A percentile compares a stretch with the other conserved stretches of the same genome.
phyloP scores from a whole-genome alignment of 1,140 invertebrate species.

The Bombus fervidus region DNA sequence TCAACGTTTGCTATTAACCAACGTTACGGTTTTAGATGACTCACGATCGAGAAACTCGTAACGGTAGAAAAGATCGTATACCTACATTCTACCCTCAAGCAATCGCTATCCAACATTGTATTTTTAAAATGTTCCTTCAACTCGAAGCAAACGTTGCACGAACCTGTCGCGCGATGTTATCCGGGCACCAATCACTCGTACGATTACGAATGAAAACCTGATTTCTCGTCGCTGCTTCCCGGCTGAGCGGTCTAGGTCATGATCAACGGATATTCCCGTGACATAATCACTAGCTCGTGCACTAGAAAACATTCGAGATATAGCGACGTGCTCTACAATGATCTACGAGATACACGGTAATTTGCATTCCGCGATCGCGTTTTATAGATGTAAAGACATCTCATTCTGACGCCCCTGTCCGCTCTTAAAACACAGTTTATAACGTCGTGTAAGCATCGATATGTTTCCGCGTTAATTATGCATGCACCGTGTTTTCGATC shows the following conservation, averaged over 20 bases:
- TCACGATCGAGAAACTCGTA: conserved; percentile 23
- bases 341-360: conserved; percentile 3
- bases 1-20: conserved; percentile 21
- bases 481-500: background rate
- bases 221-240: background rate
- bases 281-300: background rate
- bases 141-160: background rate
- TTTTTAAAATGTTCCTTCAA: background rate
- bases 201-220: conserved; percentile 11
- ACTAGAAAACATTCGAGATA: background rate
- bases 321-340: background rate
- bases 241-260: background rate
- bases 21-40: conserved; percentile 37
- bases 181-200: background rate
- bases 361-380: background rate
- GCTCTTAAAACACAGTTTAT: background rate
- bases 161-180: conserved; percentile 6
- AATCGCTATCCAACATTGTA: background rate
- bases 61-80: background rate
- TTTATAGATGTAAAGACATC: background rate
- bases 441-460: background rate
- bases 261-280: background rate
- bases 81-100: background rate
- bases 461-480: background rate
- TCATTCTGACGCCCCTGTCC: background rate